These are phyloP conservation scores for Boloria euphrosyne DNA, from an alignment of 2,888 invertebrate genomes.

Conservation along the genomic window DNA sequence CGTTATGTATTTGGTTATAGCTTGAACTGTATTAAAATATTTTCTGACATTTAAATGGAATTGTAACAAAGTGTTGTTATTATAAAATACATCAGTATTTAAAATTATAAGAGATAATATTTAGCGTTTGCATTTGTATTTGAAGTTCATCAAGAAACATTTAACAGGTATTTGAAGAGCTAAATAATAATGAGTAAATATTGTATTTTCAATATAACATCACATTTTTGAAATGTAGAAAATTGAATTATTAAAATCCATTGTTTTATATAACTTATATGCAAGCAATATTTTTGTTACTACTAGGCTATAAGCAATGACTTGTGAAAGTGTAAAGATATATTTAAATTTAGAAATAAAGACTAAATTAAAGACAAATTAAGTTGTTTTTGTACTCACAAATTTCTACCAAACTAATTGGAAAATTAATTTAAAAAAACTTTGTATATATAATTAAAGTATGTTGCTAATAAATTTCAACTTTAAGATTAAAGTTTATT, in stretches of 20 bases:
- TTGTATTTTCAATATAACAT: slow-evolving; percentile 31
- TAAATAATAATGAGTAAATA: slow-evolving; percentile 6
- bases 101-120: neutral
- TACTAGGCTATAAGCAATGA: slow-evolving; percentile 58
- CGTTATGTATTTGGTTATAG: neutral
- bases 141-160: slow-evolving; percentile 6
- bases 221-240: slow-evolving; percentile 32
- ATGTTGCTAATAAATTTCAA: neutral
- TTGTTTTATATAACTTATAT: slow-evolving; percentile 58
- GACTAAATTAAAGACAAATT: slow-evolving; percentile 53
- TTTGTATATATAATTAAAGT: neutral
- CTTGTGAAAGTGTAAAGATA: slow-evolving; percentile 58
- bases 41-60: slow-evolving; percentile 20
- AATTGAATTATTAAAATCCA: slow-evolving; percentile 40
- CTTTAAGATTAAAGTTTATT: neutral
- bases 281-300: slow-evolving; percentile 78
- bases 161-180: slow-evolving; percentile 17
- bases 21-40: slow-evolving; percentile 11
- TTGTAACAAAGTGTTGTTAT: slow-evolving; percentile 7
- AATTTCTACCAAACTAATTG: slow-evolving; percentile 1
- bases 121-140: neutral
- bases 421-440: neutral
- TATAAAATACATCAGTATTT: slow-evolving; percentile 1
- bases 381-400: slow-evolving; percentile 40
- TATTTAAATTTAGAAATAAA: slow-evolving; percentile 73